phyloP scores from a whole-genome alignment of 2,888 invertebrate genomes.

The Eupithecia exiguata region DNA sequence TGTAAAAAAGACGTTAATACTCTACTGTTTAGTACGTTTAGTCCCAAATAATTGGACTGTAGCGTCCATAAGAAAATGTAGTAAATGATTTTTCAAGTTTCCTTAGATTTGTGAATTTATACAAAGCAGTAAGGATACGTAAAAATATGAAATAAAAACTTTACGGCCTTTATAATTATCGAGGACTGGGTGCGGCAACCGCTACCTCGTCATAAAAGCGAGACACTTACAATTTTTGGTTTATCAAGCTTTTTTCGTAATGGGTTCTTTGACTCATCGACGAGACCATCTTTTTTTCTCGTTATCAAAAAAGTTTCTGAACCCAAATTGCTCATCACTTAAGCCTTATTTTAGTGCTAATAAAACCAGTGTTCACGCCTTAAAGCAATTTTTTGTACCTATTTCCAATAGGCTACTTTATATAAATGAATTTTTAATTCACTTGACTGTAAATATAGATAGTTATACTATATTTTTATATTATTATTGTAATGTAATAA shows the following conservation, averaged over 20 bases:
- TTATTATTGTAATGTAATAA: constrained; percentile 67
- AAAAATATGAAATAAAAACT: constrained; percentile 1
- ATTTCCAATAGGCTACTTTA: constrained; percentile 51
- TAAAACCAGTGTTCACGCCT: constrained; percentile 60
- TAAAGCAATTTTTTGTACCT: constrained; percentile 53
- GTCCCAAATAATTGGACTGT: neutral
- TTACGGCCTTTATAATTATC: neutral
- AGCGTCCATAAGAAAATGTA: neutral
- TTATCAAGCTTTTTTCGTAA: constrained; percentile 51
- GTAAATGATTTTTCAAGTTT: neutral
- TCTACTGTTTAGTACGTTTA: constrained; percentile 38
- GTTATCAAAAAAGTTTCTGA: constrained; percentile 51
- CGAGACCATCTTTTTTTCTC: constrained; percentile 33
- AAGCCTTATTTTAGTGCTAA: constrained; percentile 53
- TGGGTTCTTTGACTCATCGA: constrained; percentile 34
- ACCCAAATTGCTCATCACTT: constrained; percentile 47
- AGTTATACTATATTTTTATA: constrained; percentile 81
- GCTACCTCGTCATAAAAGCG: constrained; percentile 51
- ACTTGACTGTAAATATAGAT: constrained; percentile 77
- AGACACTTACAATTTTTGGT: constrained; percentile 54
- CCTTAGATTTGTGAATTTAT: constrained; percentile 1
- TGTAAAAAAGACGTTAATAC: constrained; percentile 48
- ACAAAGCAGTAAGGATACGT: neutral
- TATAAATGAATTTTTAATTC: constrained; percentile 65
- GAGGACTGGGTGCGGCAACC: constrained; percentile 33